Evolutionary conservation across 1,140 invertebrate species (phyloP), one percentile per base, ranked within the genome.

Genomic region (Drosophila orena): DNA sequence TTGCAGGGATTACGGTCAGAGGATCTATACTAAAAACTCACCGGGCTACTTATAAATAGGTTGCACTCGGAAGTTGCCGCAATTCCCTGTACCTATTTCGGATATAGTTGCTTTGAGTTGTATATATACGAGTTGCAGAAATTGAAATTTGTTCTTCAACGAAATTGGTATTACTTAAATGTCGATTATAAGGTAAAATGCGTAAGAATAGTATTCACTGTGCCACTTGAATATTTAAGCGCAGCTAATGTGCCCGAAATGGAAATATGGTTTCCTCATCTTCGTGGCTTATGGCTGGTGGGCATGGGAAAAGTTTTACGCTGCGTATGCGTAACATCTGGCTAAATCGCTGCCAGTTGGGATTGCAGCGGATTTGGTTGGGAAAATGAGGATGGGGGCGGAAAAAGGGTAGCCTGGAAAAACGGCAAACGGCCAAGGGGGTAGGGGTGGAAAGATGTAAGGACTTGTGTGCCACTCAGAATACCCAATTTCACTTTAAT

Each of bases 401-500:
- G 22, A 14, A 27, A 38, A 20, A n/a, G 12, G 20, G 47, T 47
- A 17, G 30, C 15, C 34, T 35, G 52, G 52, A 22, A 42, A 43
- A 46, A 38, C 8, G n/a, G 34, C 34, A 4, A 40, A 11, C 11
- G 37, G 46, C 15, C 0, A 20, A 42, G 11, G 22, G 22, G 30
- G 43, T 8, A 17, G 22, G 47, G 46, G 40, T 5, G 22, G 22
- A 35, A 69, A 57, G 50, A 70, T 70, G 66, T 70, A 70, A 70
- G 66, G 64, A 70, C 66, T 70, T 71, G 59, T 66, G 60, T 58
- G 75, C 86, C 85, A 89, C 80, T 74, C 75, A 81, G 86, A 90
- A 90, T 90, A 90, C 79, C 79, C 86, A 86, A 90, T 90, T 90
- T 90, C 88, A 90, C 86, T 90, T 90, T 90, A 90, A 90, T 90